A percentile compares a stretch with the other conserved stretches of the same genome.
Conservation (phyloP, 2,113 vertebrate species). For the Nettapus auritus region DNA sequence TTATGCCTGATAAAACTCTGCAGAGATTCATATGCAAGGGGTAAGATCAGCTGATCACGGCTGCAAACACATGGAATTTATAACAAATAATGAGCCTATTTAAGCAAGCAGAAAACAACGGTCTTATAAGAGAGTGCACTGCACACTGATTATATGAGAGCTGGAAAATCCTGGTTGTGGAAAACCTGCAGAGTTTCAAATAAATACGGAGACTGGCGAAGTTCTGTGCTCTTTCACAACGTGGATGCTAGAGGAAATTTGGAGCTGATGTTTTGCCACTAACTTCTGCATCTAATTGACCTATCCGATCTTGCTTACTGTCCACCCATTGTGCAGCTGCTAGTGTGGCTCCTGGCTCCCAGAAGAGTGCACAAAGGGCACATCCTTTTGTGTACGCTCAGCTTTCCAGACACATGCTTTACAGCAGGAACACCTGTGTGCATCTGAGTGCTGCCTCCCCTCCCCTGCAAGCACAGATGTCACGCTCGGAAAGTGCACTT, state of each 20-base stretch:
- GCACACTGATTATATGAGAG: background rate
- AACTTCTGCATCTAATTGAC: slow-evolving; percentile 32
- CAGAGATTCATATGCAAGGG: background rate
- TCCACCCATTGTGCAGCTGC: background rate
- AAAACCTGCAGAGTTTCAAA: background rate
- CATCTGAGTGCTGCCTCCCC: background rate
- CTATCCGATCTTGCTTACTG: slow-evolving; percentile 1
- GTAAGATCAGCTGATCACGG: background rate
- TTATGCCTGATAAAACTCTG: background rate
- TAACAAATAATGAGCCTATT: background rate
- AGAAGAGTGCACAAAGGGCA: background rate
- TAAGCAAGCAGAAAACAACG: background rate
- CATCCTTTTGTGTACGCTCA: slow-evolving; percentile 24
- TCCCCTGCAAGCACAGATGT: slow-evolving; percentile 17
- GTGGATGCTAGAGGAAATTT: background rate
- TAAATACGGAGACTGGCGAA: background rate
- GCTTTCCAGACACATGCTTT: slow-evolving; percentile 7
- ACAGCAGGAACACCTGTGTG: slow-evolving; percentile 6
- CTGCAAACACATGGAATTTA: background rate
- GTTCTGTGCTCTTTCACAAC: background rate
- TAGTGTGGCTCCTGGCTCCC: slow-evolving; percentile 5
- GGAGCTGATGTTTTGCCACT: background rate
- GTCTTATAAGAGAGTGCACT: background rate
- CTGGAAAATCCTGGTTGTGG: slow-evolving; percentile 10
- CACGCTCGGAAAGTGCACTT: background rate